Conservation (phyloP, 2,797 vertebrate genomes). For the Acipenser oxyrinchus region DNA sequence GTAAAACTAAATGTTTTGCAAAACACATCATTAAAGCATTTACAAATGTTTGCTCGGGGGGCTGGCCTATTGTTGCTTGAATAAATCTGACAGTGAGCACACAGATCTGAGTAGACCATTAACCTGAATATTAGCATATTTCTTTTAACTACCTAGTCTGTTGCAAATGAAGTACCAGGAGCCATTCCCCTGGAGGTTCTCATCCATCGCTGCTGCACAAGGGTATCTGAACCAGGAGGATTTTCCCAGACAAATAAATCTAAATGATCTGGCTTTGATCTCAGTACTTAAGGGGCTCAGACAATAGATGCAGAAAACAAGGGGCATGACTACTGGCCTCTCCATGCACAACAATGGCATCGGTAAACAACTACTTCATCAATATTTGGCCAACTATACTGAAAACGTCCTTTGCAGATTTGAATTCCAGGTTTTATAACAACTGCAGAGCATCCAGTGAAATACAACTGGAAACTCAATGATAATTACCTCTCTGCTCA, state of each 20-base stretch:
- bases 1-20: too few relatives aligned
- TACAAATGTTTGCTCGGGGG: too few relatives aligned
- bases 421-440: constrained; percentile 92
- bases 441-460: constrained; percentile 51
- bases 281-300: constrained; percentile 75
- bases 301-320: constrained; percentile 84
- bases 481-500: constrained; percentile 59
- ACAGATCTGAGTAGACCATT: background rate
- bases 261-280: constrained; percentile 94
- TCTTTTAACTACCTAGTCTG: background rate
- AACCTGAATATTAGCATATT: background rate
- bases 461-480: constrained; percentile 60
- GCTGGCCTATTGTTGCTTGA: background rate
- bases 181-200: background rate
- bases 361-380: constrained; percentile 98
- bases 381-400: constrained; percentile 95
- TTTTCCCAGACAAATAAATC: constrained; percentile 97
- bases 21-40: too few relatives aligned
- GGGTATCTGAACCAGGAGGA: constrained; percentile 47
- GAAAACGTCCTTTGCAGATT: constrained; percentile 94
- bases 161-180: constrained; percentile 1
- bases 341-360: constrained; percentile 78
- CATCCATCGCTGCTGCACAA: constrained; percentile 45
- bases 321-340: constrained; percentile 77
- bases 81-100: background rate